phyloP scores from a whole-genome alignment of 2,113 vertebrate genomes.

The Prunella fulvescens region DNA sequence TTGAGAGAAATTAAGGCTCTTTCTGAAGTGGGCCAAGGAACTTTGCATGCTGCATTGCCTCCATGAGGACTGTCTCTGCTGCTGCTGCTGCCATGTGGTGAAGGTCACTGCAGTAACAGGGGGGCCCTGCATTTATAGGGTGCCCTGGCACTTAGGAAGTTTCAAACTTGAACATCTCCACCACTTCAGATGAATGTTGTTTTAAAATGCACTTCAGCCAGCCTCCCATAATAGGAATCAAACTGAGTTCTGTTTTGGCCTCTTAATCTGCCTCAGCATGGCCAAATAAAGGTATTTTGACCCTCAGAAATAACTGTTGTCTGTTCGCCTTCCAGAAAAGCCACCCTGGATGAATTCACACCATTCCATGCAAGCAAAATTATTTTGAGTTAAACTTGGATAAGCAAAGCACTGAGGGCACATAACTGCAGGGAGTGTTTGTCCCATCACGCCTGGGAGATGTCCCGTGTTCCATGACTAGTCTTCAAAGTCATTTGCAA shows the following conservation, averaged over 20 bases:
- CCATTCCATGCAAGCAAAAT: constrained; percentile 35
- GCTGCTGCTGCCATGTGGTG: background rate
- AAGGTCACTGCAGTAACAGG: background rate
- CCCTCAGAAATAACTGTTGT: constrained; percentile 19
- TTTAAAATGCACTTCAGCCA: constrained; percentile 40
- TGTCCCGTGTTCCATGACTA: background rate
- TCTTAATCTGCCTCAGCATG: constrained; percentile 31
- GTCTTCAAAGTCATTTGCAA: background rate
- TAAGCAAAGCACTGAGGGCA: background rate
- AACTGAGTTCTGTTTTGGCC: constrained; percentile 46
- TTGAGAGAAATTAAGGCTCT: background rate
- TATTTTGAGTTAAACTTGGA: constrained; percentile 13
- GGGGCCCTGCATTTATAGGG: background rate
- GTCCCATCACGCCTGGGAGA: background rate
- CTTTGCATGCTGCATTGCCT: fast-evolving
- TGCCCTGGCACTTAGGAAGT: background rate
- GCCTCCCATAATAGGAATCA: constrained; percentile 59
- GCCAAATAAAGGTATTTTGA: constrained; percentile 65
- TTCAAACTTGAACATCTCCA: constrained; percentile 9
- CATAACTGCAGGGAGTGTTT: background rate
- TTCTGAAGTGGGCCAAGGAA: background rate
- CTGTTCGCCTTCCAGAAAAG: constrained; percentile 14
- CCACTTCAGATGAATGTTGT: constrained; percentile 16
- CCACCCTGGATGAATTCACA: constrained; percentile 22
- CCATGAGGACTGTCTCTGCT: background rate